Evolutionary conservation across 2,888 invertebrate species (phyloP).

Genomic region (Spilarctia lutea): DNA sequence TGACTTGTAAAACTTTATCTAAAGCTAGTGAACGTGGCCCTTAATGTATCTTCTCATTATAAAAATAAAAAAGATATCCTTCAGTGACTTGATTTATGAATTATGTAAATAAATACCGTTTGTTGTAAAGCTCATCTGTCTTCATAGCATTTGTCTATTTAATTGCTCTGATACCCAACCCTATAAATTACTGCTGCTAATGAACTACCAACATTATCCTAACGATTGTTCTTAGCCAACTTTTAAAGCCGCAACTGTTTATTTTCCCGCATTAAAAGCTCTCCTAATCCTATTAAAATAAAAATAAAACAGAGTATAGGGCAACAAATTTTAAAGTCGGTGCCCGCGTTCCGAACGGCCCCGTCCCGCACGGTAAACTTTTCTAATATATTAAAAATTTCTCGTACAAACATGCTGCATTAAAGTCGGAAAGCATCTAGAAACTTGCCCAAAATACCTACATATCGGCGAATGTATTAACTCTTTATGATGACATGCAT

Average conservation of each 20-base stretch:
- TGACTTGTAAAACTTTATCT: too few species aligned
- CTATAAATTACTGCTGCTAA: constrained; percentile 57
- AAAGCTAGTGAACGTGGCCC: too few species aligned
- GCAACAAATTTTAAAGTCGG: constrained; percentile 73
- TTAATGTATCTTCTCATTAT: background rate
- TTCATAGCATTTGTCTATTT: constrained; percentile 22
- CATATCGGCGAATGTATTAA: constrained; percentile 49
- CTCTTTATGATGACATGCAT: constrained; percentile 26
- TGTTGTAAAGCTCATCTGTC: background rate
- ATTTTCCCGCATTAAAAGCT: constrained; percentile 63
- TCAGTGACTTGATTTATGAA: background rate
- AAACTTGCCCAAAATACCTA: constrained; percentile 59
- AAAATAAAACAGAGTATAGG: constrained; percentile 62
- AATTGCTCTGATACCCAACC: constrained; percentile 45
- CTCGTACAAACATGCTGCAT: constrained; percentile 68
- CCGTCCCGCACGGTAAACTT: constrained; percentile 64
- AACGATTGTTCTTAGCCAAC: constrained; percentile 67
- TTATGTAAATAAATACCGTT: background rate
- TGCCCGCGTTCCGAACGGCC: constrained; percentile 54
- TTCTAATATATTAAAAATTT: constrained; percentile 77
- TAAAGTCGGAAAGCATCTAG: constrained; percentile 60
- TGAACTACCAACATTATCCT: constrained; percentile 64
- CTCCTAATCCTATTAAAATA: constrained; percentile 68
- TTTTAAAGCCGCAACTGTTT: constrained; percentile 65
- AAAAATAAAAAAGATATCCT: background rate